Percentiles rank a stretch among this genome's conserved stretches.
phyloP scores from a whole-genome alignment of 2,797 vertebrate species.

The Sus cebifrons region DNA sequence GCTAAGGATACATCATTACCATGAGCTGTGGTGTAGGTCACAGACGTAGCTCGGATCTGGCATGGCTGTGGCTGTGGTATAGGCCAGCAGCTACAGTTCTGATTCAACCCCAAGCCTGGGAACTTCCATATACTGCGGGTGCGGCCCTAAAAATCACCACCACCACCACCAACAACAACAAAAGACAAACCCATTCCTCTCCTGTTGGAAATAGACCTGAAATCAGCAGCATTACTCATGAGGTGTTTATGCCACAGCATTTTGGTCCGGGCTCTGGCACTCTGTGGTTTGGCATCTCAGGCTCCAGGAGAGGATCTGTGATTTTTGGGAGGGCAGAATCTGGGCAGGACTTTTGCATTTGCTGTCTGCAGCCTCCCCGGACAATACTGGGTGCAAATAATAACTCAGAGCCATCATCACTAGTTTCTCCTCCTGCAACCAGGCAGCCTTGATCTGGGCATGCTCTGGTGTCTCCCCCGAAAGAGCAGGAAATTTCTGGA shows the following conservation, averaged over 20 bases:
- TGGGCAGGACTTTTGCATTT: not conserved
- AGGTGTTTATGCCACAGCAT: not conserved
- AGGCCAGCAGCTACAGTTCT: too few species aligned
- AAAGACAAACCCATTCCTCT: not conserved
- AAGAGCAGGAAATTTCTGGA: not conserved
- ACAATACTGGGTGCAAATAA: not conserved
- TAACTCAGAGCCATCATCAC: not conserved
- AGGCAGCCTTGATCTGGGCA: not conserved
- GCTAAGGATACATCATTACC: too few species aligned
- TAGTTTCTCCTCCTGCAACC: not conserved
- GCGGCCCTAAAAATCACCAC: not conserved
- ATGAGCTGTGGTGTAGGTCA: too few species aligned
- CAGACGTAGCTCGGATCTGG: too few species aligned
- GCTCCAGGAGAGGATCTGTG: not conserved
- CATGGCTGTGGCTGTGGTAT: too few species aligned
- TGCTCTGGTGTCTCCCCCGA: not conserved
- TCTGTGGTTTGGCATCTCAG: not conserved
- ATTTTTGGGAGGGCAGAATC: not conserved
- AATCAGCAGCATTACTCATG: not conserved
- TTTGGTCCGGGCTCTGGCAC: not conserved
- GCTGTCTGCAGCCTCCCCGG: not conserved
- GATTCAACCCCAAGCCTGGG: too few species aligned
- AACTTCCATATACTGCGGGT: too few species aligned
- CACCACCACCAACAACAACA: not conserved
- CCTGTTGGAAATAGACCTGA: slow-evolving; percentile 9